These are phyloP conservation scores for Aix galericulata DNA, from an alignment of 2,113 vertebrate genomes.

Conservation along the genomic window DNA sequence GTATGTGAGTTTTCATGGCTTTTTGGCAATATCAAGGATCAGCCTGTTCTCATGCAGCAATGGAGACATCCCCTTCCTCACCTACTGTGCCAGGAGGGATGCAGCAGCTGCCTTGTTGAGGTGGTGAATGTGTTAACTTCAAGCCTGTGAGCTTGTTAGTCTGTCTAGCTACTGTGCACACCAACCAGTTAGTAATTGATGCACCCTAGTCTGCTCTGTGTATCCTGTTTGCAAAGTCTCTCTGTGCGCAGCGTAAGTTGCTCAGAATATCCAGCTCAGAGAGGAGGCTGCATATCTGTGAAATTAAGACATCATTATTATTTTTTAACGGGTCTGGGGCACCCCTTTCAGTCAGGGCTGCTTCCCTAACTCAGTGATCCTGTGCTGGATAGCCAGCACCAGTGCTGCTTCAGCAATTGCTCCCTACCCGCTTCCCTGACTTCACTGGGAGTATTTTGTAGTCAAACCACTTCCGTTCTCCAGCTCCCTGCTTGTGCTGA, in stretches of 20 bases:
- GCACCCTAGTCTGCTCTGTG: not conserved
- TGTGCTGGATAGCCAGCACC: accelerated
- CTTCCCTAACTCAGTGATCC: not conserved
- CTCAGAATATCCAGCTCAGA: not conserved
- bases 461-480: not conserved
- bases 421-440: not conserved
- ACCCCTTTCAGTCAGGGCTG: not conserved
- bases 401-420: not conserved
- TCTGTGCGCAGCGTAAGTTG: not conserved
- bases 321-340: not conserved
- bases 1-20: not conserved
- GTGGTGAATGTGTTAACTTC: not conserved
- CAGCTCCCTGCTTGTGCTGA: not conserved
- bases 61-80: not conserved
- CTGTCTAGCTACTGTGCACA: not conserved
- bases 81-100: not conserved
- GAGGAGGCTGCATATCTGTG: not conserved
- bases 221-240: not conserved
- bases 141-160: not conserved
- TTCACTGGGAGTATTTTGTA: not conserved
- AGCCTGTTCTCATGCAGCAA: not conserved
- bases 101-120: accelerated
- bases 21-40: not conserved
- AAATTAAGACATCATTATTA: not conserved
- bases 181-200: not conserved